Percentiles rank a stretch among this genome's conserved stretches.
These are phyloP conservation scores for Aleiodes alternator DNA, from an alignment of 2,888 invertebrate species.

Conservation along the genomic window DNA sequence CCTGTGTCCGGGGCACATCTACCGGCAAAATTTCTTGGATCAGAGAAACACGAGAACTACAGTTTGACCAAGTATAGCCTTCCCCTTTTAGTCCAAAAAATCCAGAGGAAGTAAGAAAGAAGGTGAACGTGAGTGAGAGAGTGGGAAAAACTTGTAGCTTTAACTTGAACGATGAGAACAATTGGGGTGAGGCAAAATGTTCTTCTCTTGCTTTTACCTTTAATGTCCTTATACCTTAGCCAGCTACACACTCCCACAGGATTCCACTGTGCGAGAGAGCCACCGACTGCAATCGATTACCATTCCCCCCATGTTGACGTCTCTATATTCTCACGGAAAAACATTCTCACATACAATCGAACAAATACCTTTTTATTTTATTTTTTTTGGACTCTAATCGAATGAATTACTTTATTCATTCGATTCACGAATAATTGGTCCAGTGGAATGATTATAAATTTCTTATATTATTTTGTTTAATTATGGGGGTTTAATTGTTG, in stretches of 20 bases:
- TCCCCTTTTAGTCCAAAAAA: not conserved
- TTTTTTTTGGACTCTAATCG: not conserved
- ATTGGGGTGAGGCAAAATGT: constrained; percentile 24
- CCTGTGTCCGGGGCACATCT: constrained; percentile 35
- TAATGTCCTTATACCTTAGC: constrained; percentile 17
- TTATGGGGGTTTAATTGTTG: too few relatives aligned
- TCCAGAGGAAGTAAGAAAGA: constrained; percentile 5
- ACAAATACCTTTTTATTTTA: constrained; percentile 14
- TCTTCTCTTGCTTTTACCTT: constrained; percentile 25
- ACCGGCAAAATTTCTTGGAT: constrained; percentile 27
- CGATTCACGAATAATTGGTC: not conserved
- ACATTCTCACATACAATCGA: constrained; percentile 49
- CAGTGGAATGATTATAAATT: too few relatives aligned
- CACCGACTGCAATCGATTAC: constrained; percentile 53
- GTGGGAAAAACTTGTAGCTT: constrained; percentile 34
- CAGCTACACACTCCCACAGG: constrained; percentile 48
- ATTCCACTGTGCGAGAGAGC: constrained; percentile 45
- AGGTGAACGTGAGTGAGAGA: constrained; percentile 5
- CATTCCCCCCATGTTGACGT: constrained; percentile 53
- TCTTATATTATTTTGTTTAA: too few relatives aligned
- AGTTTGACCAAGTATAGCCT: constrained; percentile 2
- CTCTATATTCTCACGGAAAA: constrained; percentile 55
- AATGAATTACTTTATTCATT: not conserved
- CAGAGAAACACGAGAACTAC: constrained; percentile 6
- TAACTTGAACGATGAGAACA: constrained; percentile 32